Evolutionary conservation across 1,140 invertebrate genomes (phyloP), one percentile per base, ranked within the genome.

Genomic region (Drosophila ironensis): DNA sequence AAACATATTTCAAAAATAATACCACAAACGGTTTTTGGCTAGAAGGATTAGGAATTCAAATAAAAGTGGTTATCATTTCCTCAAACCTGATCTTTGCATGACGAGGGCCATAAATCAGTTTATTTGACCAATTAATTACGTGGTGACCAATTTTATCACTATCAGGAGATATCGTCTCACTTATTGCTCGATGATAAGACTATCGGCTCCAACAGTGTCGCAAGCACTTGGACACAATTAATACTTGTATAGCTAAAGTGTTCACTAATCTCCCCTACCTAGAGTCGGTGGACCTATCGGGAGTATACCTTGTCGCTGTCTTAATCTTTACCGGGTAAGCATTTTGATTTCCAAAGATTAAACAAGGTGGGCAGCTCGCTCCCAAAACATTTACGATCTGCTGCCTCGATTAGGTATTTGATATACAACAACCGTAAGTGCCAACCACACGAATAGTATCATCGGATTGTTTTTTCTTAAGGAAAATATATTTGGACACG

Each of bases 71-170:
- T n/a, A n/a, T n/a, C n/a, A n/a, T n/a, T n/a, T n/a, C n/a, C n/a
- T 48, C 7, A 14, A 61, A 53, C 44, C 42, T 53, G 37, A 17
- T 16, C 3, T 33, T 12, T 14, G 16, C 12, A 12, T 37, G 12
- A 14, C 12, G 16, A 14, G 9, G 6, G 9, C 12, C 24, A 44
- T 60, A 70, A 70, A 70, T 70, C 45, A 51, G 45, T 70, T 70
- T 33, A 60, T 24, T 35, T 45, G 66, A 25, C 19, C 45, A 48
- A 70, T 70, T 70, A 70, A 70, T 70, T 70, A 70, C 11, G 30
- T 33, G n/a, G 22, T 28, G 7, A 17, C 33, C 28, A 14, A 28
- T 35, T 54, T 47, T 42, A 69, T 69, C 63, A 48, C 5, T 35
- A 35, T 35, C 6, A 35, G 33, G 30, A 33, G 30, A 12, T 33